Percentiles rank a stretch among this genome's conserved stretches.
phyloP scores from a whole-genome alignment of 1,140 invertebrate genomes.

The Brachionus sp. region DNA sequence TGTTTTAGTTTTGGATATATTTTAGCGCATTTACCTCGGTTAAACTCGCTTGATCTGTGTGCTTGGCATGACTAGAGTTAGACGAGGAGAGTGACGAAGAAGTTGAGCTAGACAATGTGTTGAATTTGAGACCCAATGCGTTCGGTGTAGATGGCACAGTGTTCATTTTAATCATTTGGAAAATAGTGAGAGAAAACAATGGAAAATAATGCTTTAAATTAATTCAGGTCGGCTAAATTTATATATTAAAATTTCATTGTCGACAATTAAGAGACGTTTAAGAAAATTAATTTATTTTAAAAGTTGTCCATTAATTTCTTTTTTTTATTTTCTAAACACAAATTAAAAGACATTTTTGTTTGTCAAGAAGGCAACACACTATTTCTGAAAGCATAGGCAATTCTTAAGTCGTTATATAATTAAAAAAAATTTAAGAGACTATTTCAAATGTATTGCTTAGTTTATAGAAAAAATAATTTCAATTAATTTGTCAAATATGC shows the following conservation, averaged over 20 bases:
- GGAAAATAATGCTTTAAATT: neutral
- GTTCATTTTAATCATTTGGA: conserved; percentile 29
- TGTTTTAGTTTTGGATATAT: neutral
- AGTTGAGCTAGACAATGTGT: conserved; percentile 31
- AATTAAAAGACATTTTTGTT: conserved; percentile 34
- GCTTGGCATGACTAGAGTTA: conserved; percentile 36
- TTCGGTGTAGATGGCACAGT: conserved; percentile 3
- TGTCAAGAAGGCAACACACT: neutral
- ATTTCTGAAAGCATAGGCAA: neutral
- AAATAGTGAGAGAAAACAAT: conserved; percentile 14
- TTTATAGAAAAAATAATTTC: neutral
- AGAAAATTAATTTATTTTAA: conserved; percentile 18
- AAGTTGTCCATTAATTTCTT: conserved; percentile 25
- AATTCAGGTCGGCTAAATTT: conserved; percentile 27
- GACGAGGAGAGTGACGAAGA: conserved; percentile 28
- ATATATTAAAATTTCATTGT: neutral
- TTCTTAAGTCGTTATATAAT: conserved; percentile 38
- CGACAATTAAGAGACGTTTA: neutral
- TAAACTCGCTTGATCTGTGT: neutral
- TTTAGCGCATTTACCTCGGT: neutral
- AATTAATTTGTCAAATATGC: conserved; percentile 39
- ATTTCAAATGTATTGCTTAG: neutral
- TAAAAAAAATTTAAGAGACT: neutral
- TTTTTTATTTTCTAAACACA: conserved; percentile 31
- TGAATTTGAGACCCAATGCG: conserved; percentile 12